Evolutionary conservation across 2,888 invertebrate species (phyloP), one percentile per base, ranked within the genome.

Genomic region (Sylvicola cinctus): DNA sequence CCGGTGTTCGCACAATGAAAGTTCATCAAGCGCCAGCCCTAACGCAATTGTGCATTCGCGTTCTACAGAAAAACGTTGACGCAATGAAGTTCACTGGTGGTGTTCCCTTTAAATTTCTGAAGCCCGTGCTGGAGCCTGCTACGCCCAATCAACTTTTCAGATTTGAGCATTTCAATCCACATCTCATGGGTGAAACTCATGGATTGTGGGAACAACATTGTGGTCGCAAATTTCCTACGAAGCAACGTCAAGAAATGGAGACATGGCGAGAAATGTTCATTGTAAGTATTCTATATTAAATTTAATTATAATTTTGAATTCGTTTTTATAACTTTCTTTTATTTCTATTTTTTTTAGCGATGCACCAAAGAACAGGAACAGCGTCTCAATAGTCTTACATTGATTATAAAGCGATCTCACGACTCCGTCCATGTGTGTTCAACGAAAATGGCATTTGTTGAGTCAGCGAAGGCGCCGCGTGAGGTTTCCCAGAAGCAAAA

Each of bases 31-130:
- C 91, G 43, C 77, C 88, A 30, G 61, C 71, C 0, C 61, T 95
- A 6, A 81, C 78, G 50, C 81, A 90, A 44, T 58, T 80, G 43
- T 93, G 91, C 51, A 79, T 83, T 33, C 66, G 77, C 40, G 63
- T 88, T 13, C 63, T 95, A 17, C 84, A 87, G 50, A 88, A 91
- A 53, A 85, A 40, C 40, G 41, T 55, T 60, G 2, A 48, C 84
- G 87, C 75, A 35, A 62, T 95, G 32, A 91, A 88, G 52, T 83
- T 74, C 51, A 88, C 90, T 15, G 93, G 93, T 3, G 88, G 87
- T 15, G 83, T 93, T 41, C 93, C 93, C 15, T 93, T 75, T 52
- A 73, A 75, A 41, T 76, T 95, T 35, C 55, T 96, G 31, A 80
- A 84, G 49, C 85, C 93, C 2, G 79, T 95, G 0, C 59, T 95